Base-by-base conservation (phyloP, 2,113 vertebrate genomes). In the Ochotona curzoniae region DNA sequence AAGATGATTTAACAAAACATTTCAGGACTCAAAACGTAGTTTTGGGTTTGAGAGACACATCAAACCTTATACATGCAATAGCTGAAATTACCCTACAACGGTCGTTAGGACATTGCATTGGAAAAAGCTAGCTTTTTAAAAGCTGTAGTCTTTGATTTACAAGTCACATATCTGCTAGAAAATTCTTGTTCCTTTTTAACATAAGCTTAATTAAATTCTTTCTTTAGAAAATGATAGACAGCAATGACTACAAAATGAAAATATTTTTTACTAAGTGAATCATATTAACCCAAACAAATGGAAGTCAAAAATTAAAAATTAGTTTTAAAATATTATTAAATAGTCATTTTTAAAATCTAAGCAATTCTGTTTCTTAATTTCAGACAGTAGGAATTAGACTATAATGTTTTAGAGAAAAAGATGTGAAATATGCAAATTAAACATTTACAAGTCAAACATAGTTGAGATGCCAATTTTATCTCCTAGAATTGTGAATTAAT, bases 181-280 rank as follows among this genome's bases (percentile, higher is more conserved):
- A 64, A 14, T 30, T 90, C 92, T 4, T 70, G 10, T 61, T 85
- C 49, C 81, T 47, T 20, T 84, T 93, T 35, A 80, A 23, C 26
- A 11, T n/a, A 75, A 76, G 7, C 69, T 64, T 10, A 66, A 89
- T 81, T 90, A 76, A 82, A 85, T 88, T 94, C 23, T 79, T 60
- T 83, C 73, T 94, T 88, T 89, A 25, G 63, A 92, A 83, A 93
- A 90, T 15, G 9, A 14, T 3, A 2, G 7, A 1, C 63, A 79
- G 20, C 44, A 85, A 57, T 35, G 30, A 67, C 67, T 93, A 78
- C 83, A 47, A 93, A 89, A 85, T 79, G 25, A 69, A 94, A 90
- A 69, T 83, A 74, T 49, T 93, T 80, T 94, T 93, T 94, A 87
- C 18, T 67, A 44, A 91, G 17, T 92, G 66, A 92, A 81, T 92